phyloP scores from a whole-genome alignment of 2,888 invertebrate species.

The Ptychoptera contaminata region DNA sequence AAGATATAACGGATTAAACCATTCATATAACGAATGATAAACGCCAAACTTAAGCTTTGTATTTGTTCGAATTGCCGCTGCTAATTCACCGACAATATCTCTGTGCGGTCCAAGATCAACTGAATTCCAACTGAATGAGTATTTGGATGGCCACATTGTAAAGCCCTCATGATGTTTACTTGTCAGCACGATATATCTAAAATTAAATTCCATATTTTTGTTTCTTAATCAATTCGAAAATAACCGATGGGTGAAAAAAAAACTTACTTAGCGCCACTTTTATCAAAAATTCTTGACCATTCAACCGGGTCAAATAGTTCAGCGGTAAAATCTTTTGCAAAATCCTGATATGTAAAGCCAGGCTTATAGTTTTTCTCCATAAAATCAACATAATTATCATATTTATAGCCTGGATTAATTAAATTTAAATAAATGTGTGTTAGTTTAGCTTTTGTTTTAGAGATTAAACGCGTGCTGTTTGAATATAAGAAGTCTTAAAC shows the following conservation, averaged over 20 bases:
- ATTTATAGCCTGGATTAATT: conserved; percentile 26
- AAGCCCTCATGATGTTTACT: conserved; percentile 84
- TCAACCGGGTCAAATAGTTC: conserved; percentile 72
- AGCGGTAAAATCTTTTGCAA: conserved; percentile 74
- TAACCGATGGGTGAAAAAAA: conserved; percentile 4
- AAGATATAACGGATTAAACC: conserved; percentile 71
- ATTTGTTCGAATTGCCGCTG: conserved; percentile 44
- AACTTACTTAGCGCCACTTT: conserved; percentile 70
- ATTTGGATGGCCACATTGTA: conserved; percentile 67
- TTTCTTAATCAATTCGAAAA: neutral
- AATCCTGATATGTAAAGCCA: conserved; percentile 79
- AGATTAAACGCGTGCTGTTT: no score
- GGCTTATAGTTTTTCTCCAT: conserved; percentile 75
- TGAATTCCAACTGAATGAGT: conserved; percentile 74
- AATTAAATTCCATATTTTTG: conserved; percentile 9
- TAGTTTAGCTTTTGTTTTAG: no score
- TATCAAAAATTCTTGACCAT: conserved; percentile 70
- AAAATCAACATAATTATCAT: conserved; percentile 38
- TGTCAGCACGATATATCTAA: conserved; percentile 64
- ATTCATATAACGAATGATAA: conserved; percentile 76
- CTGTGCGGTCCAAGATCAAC: conserved; percentile 59
- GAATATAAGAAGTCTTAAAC: no score
- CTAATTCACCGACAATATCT: conserved; percentile 59
- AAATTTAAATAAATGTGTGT: no score
- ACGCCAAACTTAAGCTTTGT: conserved; percentile 58